A percentile compares a stretch with the other conserved stretches of the same genome.
phyloP scores from a whole-genome alignment of 2,888 invertebrate species.

The Pandemis cinnamomeana region DNA sequence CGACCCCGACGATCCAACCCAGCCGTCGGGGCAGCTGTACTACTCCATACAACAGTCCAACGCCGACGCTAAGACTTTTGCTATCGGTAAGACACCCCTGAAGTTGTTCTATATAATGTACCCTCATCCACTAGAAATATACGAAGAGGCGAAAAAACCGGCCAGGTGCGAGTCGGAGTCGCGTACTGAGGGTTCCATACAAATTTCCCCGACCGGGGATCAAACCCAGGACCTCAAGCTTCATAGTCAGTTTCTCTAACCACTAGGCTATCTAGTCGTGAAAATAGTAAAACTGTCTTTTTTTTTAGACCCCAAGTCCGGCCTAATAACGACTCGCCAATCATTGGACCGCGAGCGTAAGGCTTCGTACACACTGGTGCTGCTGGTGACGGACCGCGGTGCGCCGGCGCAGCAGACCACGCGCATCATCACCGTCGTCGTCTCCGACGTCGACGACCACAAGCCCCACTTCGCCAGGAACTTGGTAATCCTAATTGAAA shows the following conservation, averaged over 20 bases:
- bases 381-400: slow-evolving; percentile 91
- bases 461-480: slow-evolving; percentile 88
- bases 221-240: too few relatives aligned
- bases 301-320: slow-evolving; percentile 85
- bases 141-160: too few relatives aligned
- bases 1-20: slow-evolving; percentile 90
- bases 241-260: too few relatives aligned
- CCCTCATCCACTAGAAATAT: too few relatives aligned
- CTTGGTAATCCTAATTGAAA: slow-evolving; percentile 71
- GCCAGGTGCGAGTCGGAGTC: too few relatives aligned
- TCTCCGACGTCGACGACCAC: slow-evolving; percentile 92
- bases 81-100: slow-evolving; percentile 75
- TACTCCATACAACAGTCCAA: slow-evolving; percentile 90
- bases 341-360: slow-evolving; percentile 90
- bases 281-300: not conserved
- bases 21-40: slow-evolving; percentile 89
- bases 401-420: slow-evolving; percentile 90
- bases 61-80: slow-evolving; percentile 85
- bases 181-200: too few relatives aligned
- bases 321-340: slow-evolving; percentile 88
- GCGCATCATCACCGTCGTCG: slow-evolving; percentile 87
- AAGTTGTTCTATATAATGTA: too few relatives aligned
- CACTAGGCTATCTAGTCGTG: too few relatives aligned
- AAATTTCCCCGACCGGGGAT: too few relatives aligned
- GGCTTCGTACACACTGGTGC: slow-evolving; percentile 89